A percentile compares a stretch with the other conserved stretches of the same genome.
These are phyloP conservation scores for Hypercompe scribonia DNA, from an alignment of 2,888 invertebrate genomes.

Conservation along the genomic window DNA sequence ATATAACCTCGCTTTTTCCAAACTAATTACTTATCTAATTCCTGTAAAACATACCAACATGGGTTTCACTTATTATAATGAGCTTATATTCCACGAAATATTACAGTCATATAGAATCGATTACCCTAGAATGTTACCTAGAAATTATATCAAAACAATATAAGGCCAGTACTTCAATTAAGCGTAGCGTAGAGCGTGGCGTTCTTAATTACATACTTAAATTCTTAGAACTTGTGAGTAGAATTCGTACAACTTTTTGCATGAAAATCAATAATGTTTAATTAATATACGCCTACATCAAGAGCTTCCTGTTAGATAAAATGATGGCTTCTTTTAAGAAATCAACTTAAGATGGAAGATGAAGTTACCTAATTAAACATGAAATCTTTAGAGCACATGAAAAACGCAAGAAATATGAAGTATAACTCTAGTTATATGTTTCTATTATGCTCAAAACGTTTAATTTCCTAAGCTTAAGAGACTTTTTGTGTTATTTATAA, in stretches of 20 bases:
- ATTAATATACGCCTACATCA: neutral
- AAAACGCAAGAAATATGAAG: neutral
- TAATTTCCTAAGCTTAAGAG: neutral
- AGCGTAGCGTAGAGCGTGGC: constrained; percentile 10
- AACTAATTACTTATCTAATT: constrained; percentile 6
- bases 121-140: constrained; percentile 27
- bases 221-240: neutral
- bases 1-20: neutral
- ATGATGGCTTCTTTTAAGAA: neutral
- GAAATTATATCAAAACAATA: constrained; percentile 40
- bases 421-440: neutral
- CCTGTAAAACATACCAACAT: constrained; percentile 15
- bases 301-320: neutral
- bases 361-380: neutral
- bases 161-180: constrained; percentile 15
- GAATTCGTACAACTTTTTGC: neutral
- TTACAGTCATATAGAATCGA: constrained; percentile 15
- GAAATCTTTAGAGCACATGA: neutral
- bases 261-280: neutral
- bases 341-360: neutral
- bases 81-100: constrained; percentile 20
- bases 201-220: neutral
- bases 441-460: neutral
- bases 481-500: no score
- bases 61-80: constrained; percentile 21